Conservation (phyloP, 2,888 invertebrate genomes). For the Periphyllus acericola region DNA sequence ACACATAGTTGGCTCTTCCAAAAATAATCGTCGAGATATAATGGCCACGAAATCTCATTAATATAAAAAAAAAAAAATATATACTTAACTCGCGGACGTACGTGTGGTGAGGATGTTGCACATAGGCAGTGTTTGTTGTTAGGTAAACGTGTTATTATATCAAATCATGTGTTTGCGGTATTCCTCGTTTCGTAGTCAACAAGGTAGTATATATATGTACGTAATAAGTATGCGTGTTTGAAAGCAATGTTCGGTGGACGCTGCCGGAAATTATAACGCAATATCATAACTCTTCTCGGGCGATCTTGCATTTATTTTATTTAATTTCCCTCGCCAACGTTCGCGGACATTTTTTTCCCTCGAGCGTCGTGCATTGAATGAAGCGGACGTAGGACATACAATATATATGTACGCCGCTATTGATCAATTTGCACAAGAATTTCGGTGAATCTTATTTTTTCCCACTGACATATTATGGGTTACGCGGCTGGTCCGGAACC, state of each 20-base stretch:
- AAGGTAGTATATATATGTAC: neutral
- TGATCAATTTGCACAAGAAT: neutral
- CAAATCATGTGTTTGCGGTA: neutral
- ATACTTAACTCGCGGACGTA: no score
- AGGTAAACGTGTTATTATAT: no score
- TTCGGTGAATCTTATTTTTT: constrained; percentile 5
- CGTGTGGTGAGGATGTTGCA: no score
- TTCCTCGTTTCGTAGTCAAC: neutral
- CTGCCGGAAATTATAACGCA: neutral
- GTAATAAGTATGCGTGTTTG: neutral
- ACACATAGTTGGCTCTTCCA: no score
- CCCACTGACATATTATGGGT: constrained; percentile 25
- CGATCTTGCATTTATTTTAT: neutral
- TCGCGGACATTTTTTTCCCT: neutral
- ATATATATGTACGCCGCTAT: neutral
- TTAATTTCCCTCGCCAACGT: neutral
- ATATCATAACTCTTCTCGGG: neutral
- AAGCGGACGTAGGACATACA: neutral
- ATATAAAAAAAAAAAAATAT: no score
- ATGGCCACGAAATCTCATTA: no score
- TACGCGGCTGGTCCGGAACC: neutral
- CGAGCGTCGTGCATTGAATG: neutral
- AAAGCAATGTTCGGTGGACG: neutral
- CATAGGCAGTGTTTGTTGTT: no score
- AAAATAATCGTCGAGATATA: no score